phyloP scores from a whole-genome alignment of 2,797 vertebrate species.

The Sebastes steindachneri region DNA sequence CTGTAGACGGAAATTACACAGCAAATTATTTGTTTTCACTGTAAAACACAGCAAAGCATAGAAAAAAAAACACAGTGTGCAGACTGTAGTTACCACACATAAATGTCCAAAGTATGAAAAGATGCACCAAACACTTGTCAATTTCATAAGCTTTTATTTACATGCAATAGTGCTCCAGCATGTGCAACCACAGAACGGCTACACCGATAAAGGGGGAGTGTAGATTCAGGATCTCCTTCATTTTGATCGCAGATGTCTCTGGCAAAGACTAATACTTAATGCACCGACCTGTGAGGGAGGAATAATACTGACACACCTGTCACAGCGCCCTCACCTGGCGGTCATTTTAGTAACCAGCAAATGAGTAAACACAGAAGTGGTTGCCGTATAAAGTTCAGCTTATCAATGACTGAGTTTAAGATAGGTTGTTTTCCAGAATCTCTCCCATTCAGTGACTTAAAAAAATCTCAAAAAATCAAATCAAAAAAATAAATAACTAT shows the following conservation, averaged over 20 bases:
- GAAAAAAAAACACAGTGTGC: not conserved
- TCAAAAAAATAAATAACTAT: slow-evolving; percentile 83
- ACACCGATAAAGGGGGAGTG: slow-evolving; percentile 66
- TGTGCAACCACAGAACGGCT: slow-evolving; percentile 73
- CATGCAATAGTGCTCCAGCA: slow-evolving; percentile 86
- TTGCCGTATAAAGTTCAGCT: slow-evolving; percentile 75
- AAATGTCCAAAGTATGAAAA: not conserved
- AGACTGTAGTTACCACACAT: not conserved
- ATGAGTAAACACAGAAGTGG: slow-evolving; percentile 73
- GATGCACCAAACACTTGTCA: slow-evolving; percentile 13
- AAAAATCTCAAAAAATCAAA: slow-evolving; percentile 47
- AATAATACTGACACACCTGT: slow-evolving; percentile 69
- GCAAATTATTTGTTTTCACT: slow-evolving; percentile 5
- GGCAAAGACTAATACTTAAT: slow-evolving; percentile 79
- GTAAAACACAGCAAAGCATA: not conserved
- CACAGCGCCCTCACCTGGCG: slow-evolving; percentile 69
- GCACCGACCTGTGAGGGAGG: slow-evolving; percentile 58
- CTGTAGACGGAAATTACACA: not conserved
- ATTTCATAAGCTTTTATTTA: slow-evolving; percentile 87
- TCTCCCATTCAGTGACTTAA: slow-evolving; percentile 81
- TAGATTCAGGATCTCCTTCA: slow-evolving; percentile 84
- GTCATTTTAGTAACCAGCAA: slow-evolving; percentile 77
- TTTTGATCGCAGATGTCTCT: slow-evolving; percentile 74
- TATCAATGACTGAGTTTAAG: slow-evolving; percentile 79
- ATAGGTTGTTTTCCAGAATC: slow-evolving; percentile 77